These are phyloP conservation scores for Eilema caniola DNA, from an alignment of 2,888 invertebrate genomes.

Conservation along the genomic window DNA sequence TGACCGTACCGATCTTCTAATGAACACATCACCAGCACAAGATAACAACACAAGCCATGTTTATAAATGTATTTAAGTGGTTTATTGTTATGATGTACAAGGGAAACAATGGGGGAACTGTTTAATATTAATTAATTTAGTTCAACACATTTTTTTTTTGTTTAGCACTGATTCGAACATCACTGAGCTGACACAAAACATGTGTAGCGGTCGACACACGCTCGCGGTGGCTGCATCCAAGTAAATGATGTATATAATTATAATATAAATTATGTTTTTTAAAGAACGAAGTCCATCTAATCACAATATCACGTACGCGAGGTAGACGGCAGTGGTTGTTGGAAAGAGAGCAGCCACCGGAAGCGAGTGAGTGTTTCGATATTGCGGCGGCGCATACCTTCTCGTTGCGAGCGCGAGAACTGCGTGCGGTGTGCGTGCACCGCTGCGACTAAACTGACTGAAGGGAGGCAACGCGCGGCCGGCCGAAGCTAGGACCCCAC, in stretches of 20 bases:
- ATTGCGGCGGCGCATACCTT: slow-evolving; percentile 76
- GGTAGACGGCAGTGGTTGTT: slow-evolving; percentile 40
- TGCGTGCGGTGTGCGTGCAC: slow-evolving; percentile 87
- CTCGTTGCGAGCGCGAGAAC: slow-evolving; percentile 86
- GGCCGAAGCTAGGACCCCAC: slow-evolving; percentile 77
- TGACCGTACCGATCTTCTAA: slow-evolving; percentile 51
- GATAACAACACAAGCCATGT: slow-evolving; percentile 58
- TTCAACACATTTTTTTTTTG: slow-evolving; percentile 72
- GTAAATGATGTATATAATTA: slow-evolving; percentile 23
- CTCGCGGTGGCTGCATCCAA: slow-evolving; percentile 57
- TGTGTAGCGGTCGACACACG: slow-evolving; percentile 48
- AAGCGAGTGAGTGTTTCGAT: slow-evolving; percentile 72
- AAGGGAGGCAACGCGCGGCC: slow-evolving; percentile 74
- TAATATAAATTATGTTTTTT: slow-evolving; percentile 29
- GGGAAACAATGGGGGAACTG: slow-evolving; percentile 53
- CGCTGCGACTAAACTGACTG: slow-evolving; percentile 83
- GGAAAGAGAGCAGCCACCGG: slow-evolving; percentile 79
- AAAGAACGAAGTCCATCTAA: slow-evolving; percentile 33
- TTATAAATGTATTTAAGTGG: slow-evolving; percentile 57
- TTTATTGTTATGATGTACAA: slow-evolving; percentile 59
- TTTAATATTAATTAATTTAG: slow-evolving; percentile 52
- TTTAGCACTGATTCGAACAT: slow-evolving; percentile 44
- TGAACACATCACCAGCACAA: slow-evolving; percentile 53
- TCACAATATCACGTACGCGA: slow-evolving; percentile 51
- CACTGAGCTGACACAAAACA: slow-evolving; percentile 39